Conservation (phyloP, 2,888 invertebrate genomes). For the Brachyptera risi region DNA sequence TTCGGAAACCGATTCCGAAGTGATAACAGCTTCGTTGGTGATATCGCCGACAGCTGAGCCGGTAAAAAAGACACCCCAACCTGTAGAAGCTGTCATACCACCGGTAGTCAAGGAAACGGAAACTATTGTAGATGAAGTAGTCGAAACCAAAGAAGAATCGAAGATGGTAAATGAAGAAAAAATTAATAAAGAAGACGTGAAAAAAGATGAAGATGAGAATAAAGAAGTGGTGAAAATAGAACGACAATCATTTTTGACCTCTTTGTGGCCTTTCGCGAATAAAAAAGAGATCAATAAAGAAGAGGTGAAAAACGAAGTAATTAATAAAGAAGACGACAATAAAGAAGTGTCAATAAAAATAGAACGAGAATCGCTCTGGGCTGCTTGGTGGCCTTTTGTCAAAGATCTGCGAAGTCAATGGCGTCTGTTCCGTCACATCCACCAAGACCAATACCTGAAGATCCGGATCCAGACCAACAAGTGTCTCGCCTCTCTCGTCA, state of each 20-base stretch:
- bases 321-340: constrained; percentile 28
- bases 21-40: not conserved
- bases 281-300: constrained; percentile 1
- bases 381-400: constrained; percentile 26
- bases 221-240: constrained; percentile 30
- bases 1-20: constrained; percentile 12
- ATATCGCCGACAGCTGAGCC: constrained; percentile 2
- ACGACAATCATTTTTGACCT: not conserved
- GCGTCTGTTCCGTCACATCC: constrained; percentile 46
- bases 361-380: not conserved
- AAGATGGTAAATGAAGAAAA: constrained; percentile 1
- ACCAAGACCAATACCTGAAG: constrained; percentile 52
- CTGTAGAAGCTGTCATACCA: not conserved
- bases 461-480: constrained; percentile 57
- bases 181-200: not conserved
- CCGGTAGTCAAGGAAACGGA: constrained; percentile 4
- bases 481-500: constrained; percentile 64
- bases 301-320: not conserved
- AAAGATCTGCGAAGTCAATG: constrained; percentile 34
- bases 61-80: no score
- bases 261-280: constrained; percentile 23
- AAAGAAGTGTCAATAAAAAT: constrained; percentile 39
- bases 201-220: not conserved
- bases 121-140: constrained; percentile 12
- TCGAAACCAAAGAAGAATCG: not conserved